Conservation (phyloP, 2,113 vertebrate genomes). For the Clarias gariepinus region DNA sequence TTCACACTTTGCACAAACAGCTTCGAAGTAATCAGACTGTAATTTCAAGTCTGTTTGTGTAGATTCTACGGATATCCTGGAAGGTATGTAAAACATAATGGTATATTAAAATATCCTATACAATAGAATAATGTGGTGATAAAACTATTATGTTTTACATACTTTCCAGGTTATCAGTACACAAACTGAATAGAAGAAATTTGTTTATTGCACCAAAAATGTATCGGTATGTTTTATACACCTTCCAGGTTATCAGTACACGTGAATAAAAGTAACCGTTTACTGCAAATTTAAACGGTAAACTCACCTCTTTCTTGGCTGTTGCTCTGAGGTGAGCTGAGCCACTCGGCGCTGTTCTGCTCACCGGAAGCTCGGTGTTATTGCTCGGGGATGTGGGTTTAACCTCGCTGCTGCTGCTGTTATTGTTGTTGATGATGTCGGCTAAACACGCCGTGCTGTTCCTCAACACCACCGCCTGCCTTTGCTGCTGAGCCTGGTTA, state of each 20-base stretch:
- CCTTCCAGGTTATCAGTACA: neutral
- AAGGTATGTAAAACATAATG: too few relatives aligned
- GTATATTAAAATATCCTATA: too few relatives aligned
- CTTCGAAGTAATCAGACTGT: too few relatives aligned
- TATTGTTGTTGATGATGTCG: slow-evolving; percentile 66
- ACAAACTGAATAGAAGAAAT: too few relatives aligned
- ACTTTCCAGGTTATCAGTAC: too few relatives aligned
- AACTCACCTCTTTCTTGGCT: slow-evolving; percentile 62
- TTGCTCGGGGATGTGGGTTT: slow-evolving; percentile 33
- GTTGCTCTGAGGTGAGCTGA: slow-evolving; percentile 57
- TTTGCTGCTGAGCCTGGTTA: slow-evolving; percentile 31
- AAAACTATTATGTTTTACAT: too few relatives aligned
- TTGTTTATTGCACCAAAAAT: too few relatives aligned
- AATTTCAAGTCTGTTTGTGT: too few relatives aligned
- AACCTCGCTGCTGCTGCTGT: neutral
- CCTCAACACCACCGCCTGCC: slow-evolving; percentile 50
- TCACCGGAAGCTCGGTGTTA: slow-evolving; percentile 32
- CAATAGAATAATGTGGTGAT: too few relatives aligned
- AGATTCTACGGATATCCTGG: too few relatives aligned
- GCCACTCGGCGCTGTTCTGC: slow-evolving; percentile 5
- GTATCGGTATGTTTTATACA: neutral
- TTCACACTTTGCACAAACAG: too few relatives aligned
- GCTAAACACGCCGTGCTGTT: slow-evolving; percentile 52
- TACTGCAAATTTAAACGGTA: neutral
- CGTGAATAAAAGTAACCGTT: neutral